These are phyloP conservation scores for Cremastinae sp. DNA, from an alignment of 2,888 invertebrate species.

Conservation along the genomic window DNA sequence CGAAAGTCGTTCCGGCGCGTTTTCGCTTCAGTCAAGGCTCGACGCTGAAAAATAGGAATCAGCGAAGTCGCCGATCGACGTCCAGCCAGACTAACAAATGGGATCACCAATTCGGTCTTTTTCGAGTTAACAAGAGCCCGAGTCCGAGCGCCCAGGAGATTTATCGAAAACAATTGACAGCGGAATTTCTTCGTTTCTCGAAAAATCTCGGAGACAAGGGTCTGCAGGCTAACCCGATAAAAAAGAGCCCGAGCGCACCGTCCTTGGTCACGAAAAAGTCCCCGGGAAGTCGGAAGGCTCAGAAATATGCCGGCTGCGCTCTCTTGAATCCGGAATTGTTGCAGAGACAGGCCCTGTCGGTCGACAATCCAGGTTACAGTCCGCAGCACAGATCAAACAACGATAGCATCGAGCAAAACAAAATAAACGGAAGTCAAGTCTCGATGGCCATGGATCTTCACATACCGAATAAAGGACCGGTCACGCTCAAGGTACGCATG, in stretches of 20 bases:
- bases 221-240: constrained; percentile 72
- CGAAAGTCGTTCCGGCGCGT: constrained; percentile 93
- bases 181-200: constrained; percentile 78
- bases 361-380: constrained; percentile 86
- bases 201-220: constrained; percentile 74
- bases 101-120: constrained; percentile 86
- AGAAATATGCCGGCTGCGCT: constrained; percentile 81
- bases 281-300: constrained; percentile 70
- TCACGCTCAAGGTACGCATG: constrained; percentile 80
- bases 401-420: constrained; percentile 81
- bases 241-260: constrained; percentile 84
- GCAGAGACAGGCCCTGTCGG: constrained; percentile 90
- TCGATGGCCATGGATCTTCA: constrained; percentile 90
- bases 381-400: constrained; percentile 72
- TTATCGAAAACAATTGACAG: constrained; percentile 74
- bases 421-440: constrained; percentile 84
- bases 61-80: constrained; percentile 80
- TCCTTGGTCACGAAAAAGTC: constrained; percentile 80
- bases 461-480: constrained; percentile 83
- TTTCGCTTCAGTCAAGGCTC: constrained; percentile 78
- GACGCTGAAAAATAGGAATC: constrained; percentile 72
- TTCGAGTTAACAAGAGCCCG: constrained; percentile 81
- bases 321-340: constrained; percentile 85
- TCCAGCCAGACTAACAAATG: constrained; percentile 82
- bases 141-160: constrained; percentile 80